phyloP scores from a whole-genome alignment of 1,140 invertebrate species.

The Neoseiulus cucumeris region DNA sequence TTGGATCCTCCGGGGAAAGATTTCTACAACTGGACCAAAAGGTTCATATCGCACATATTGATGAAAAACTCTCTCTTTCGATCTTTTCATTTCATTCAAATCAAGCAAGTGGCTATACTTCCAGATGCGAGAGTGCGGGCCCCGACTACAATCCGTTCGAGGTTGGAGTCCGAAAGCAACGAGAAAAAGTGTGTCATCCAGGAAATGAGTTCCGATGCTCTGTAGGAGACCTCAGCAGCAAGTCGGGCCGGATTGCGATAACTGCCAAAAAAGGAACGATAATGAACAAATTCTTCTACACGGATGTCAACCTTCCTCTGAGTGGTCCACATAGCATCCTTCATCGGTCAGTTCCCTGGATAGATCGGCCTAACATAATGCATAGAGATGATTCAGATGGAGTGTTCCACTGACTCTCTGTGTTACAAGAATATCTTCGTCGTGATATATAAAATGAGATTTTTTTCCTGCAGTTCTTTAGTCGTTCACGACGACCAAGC shows the following conservation, averaged over 20 bases:
- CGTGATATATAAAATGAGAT: no score
- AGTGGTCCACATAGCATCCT: conserved; percentile 47
- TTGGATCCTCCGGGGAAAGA: conserved; percentile 45
- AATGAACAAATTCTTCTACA: conserved; percentile 20
- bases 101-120: no score
- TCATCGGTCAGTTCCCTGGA: conserved; percentile 6
- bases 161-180: conserved; percentile 28
- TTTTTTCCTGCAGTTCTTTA: conserved; percentile 47
- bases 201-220: conserved; percentile 29
- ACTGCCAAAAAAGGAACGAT: conserved; percentile 13
- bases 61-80: no score
- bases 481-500: conserved; percentile 72
- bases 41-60: conserved; percentile 40
- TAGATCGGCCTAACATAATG: no score
- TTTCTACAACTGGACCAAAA: conserved; percentile 67
- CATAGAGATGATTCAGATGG: no score
- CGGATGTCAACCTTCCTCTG: conserved; percentile 45
- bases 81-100: no score
- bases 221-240: conserved; percentile 38
- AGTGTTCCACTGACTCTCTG: no score
- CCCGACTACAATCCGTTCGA: conserved; percentile 55
- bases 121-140: conserved; percentile 40
- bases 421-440: no score
- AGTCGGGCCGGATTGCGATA: conserved; percentile 29
- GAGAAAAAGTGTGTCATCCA: conserved; percentile 23